These are phyloP conservation scores for Schizothorax lantsangensis DNA, from an alignment of 2,797 vertebrate species.

Conservation along the genomic window DNA sequence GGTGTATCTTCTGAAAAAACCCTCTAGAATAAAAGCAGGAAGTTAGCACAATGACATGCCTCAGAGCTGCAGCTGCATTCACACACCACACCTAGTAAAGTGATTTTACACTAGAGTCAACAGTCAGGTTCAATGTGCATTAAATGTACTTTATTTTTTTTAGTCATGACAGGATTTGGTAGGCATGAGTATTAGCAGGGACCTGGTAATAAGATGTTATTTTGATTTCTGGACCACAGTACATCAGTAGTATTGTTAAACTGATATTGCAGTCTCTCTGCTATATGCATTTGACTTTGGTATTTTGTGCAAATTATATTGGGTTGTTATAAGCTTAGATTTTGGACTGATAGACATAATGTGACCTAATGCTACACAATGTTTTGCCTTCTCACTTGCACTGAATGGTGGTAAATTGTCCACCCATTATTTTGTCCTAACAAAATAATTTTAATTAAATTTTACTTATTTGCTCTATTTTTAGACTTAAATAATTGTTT, in stretches of 20 bases:
- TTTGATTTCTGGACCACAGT: neutral
- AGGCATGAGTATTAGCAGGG: neutral
- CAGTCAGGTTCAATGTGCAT: neutral
- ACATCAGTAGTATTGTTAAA: neutral
- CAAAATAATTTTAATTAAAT: too few relatives aligned
- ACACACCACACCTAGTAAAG: slow-evolving; percentile 1
- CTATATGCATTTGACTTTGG: neutral
- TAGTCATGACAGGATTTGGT: neutral
- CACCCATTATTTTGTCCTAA: neutral
- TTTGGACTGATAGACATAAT: too few relatives aligned
- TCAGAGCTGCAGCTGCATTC: slow-evolving; percentile 17
- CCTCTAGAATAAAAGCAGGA: slow-evolving; percentile 27
- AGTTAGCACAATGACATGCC: slow-evolving; percentile 28
- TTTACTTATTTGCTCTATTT: neutral
- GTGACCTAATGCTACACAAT: too few relatives aligned
- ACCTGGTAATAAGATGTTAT: neutral
- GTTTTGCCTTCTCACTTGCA: too few relatives aligned
- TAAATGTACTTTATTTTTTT: neutral
- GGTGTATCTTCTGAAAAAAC: slow-evolving; percentile 14
- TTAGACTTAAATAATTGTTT: too few relatives aligned
- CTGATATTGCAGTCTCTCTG: neutral
- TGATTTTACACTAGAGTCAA: neutral
- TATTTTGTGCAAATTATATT: too few relatives aligned
- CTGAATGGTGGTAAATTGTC: neutral
- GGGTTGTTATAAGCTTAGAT: too few relatives aligned